Evolutionary conservation across 2,113 vertebrate genomes (phyloP).

Genomic region (Scytalopus superciliaris): DNA sequence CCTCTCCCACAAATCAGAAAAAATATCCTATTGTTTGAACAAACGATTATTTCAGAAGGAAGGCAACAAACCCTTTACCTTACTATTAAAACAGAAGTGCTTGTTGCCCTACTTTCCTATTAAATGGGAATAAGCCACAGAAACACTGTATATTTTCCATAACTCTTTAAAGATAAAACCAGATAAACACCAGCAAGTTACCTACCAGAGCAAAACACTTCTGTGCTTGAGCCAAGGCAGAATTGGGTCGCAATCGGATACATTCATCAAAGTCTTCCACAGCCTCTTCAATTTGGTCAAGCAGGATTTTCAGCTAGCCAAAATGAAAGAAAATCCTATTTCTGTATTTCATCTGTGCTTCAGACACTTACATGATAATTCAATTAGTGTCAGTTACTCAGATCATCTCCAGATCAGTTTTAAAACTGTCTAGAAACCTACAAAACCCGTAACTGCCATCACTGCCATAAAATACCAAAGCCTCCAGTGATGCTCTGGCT

Average conservation of each 20-base stretch:
- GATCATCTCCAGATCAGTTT: background rate
- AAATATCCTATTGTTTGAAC: background rate
- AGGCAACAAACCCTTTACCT: background rate
- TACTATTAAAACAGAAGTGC: background rate
- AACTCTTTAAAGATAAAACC: background rate
- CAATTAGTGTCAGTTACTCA: background rate
- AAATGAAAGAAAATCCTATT: constrained; percentile 40
- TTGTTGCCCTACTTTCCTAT: background rate
- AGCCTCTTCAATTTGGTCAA: constrained; percentile 97
- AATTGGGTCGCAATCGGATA: constrained; percentile 93
- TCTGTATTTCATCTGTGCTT: constrained; percentile 27
- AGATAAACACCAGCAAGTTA: background rate
- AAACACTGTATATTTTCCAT: background rate
- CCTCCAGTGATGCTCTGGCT: background rate
- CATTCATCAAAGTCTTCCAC: constrained; percentile 97
- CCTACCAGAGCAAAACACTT: constrained; percentile 97
- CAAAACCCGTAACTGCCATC: background rate
- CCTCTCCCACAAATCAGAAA: background rate
- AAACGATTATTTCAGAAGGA: background rate
- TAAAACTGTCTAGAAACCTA: background rate
- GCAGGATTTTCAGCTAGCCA: constrained; percentile 91
- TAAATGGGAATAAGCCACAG: background rate
- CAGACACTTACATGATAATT: background rate
- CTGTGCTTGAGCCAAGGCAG: constrained; percentile 96
- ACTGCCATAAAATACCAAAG: background rate